Evolutionary conservation across 2,888 invertebrate species (phyloP), one percentile per base, ranked within the genome.

Genomic region (Cryptops parisi): DNA sequence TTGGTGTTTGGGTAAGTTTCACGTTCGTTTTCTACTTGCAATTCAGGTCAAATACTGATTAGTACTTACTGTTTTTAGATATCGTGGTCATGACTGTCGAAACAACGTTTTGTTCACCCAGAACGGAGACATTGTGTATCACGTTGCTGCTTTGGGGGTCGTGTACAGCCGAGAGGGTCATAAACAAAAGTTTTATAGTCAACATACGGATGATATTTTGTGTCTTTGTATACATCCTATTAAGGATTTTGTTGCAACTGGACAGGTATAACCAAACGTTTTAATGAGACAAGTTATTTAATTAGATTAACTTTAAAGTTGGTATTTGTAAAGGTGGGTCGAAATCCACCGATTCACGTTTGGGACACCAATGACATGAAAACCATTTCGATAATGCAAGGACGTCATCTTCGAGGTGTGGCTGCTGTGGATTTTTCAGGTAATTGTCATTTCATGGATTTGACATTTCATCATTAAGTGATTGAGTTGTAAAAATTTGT

Each of bases 131-230:
- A 61, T 71, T 2, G 69, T 70, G 3, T 72, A 69, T 58, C 70
- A 70, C 54, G 68, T 71, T 22, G 71, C 71, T 1, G 70, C 70
- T 0, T 64, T 68, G 5, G 70, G 69, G 21, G 63, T 72, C n/a
- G 64, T 71, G 5, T 64, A 64, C 54, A 65, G 67, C 59, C 60
- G 62, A 41, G 64, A 64, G 39, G 64, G 64, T 27, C 63, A 64
- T 55, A 62, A 60, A 2, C 71, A 71, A 60, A 59, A 65, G 15
- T 69, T 70, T 59, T 72, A 72, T 59, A 59, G 64, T 2, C 64
- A 65, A 47, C 72, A 72, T 58, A 70, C 69, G 2, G 71, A 72
- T 60, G 72, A 72, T 57, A 70, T 72, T 45, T 62, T 71, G 21
- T 69, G 70, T 58, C 63, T 71, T 15, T 64, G 65, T 53, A 61